phyloP scores from a whole-genome alignment of 2,797 vertebrate species.

The Glossophaga mutica region DNA sequence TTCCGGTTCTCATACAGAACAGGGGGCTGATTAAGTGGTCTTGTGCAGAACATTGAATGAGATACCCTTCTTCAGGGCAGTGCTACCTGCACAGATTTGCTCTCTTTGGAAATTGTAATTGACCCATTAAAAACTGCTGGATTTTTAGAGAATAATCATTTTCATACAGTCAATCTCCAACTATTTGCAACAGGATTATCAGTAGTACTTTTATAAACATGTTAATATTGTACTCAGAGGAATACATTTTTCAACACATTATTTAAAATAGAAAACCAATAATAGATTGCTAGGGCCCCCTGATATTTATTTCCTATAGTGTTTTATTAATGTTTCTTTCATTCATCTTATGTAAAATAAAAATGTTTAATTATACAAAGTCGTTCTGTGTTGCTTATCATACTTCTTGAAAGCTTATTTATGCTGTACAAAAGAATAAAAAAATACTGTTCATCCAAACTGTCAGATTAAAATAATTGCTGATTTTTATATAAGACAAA shows the following conservation, averaged over 20 bases:
- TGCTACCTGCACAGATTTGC: neutral
- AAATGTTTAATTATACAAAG: neutral
- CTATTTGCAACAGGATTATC: neutral
- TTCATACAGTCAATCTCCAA: neutral
- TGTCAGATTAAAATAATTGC: neutral
- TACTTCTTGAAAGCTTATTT: neutral
- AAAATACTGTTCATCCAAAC: neutral
- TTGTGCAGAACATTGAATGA: neutral
- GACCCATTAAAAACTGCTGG: neutral
- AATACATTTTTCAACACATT: neutral
- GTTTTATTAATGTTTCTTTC: slow-evolving; percentile 16
- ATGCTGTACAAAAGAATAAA: neutral
- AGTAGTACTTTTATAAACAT: neutral
- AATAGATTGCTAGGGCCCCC: neutral
- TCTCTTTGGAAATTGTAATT: neutral
- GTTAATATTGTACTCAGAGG: neutral
- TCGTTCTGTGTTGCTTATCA: neutral
- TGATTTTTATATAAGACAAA: neutral
- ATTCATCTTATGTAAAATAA: neutral
- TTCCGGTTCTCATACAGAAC: neutral
- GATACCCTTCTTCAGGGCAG: fast-evolving
- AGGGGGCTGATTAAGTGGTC: neutral
- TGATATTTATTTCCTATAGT: neutral
- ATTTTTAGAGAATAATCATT: neutral
- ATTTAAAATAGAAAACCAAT: slow-evolving; percentile 23